phyloP scores from a whole-genome alignment of 2,888 invertebrate genomes.

The Chirona hameri region DNA sequence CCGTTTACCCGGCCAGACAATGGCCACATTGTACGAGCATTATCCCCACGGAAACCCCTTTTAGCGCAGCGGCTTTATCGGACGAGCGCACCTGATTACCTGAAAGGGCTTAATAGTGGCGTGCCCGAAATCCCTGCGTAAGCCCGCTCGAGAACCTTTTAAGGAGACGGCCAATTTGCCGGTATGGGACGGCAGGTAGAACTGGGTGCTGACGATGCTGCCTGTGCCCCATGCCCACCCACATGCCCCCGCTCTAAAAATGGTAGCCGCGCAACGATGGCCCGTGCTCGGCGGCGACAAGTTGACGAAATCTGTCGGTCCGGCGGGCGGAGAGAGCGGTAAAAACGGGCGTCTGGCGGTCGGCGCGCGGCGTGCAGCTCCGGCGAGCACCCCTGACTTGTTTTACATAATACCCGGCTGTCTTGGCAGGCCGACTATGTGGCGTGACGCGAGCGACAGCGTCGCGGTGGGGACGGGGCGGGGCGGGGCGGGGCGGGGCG shows the following conservation, averaged over 20 bases:
- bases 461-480: background rate
- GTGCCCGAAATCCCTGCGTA: background rate
- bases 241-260: background rate
- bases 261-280: background rate
- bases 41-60: slow-evolving; percentile 12
- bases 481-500: too few species aligned
- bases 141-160: background rate
- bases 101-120: slow-evolving; percentile 26
- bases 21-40: background rate
- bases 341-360: background rate
- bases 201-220: background rate
- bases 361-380: background rate
- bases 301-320: slow-evolving; percentile 1
- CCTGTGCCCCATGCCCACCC: too few species aligned
- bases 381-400: background rate
- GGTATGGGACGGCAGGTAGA: background rate
- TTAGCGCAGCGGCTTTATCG: background rate
- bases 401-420: background rate
- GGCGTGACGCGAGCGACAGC: background rate
- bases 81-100: slow-evolving; percentile 11
- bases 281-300: background rate
- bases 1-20: slow-evolving; percentile 10
- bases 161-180: slow-evolving; percentile 2
- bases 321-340: background rate
- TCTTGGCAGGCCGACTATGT: background rate